phyloP scores from a whole-genome alignment of 2,888 invertebrate species.

The Alsophila aescularia region DNA sequence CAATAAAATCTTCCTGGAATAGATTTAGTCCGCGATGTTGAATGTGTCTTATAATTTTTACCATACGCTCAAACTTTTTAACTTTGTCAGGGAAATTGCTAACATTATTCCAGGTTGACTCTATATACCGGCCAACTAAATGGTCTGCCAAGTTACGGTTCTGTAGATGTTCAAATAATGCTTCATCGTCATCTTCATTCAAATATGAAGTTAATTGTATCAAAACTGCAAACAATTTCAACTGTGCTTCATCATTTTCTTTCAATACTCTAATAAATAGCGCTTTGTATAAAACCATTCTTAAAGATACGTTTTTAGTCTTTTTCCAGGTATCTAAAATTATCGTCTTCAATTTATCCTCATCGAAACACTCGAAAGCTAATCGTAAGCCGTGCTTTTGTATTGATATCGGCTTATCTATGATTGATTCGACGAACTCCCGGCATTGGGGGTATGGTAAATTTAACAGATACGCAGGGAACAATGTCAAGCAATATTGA shows the following conservation, averaged over 20 bases:
- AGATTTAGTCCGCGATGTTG: not conserved
- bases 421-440: constrained; percentile 47
- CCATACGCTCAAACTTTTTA: constrained; percentile 12
- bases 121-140: constrained; percentile 9
- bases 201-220: constrained; percentile 43
- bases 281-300: constrained; percentile 46
- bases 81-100: constrained; percentile 18
- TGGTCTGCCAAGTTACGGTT: constrained; percentile 1
- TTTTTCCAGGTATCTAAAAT: constrained; percentile 46
- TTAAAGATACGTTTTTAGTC: constrained; percentile 53
- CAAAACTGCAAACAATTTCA: constrained; percentile 44
- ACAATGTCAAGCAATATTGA: constrained; percentile 49
- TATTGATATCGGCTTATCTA: constrained; percentile 51
- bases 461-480: constrained; percentile 45
- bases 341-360: constrained; percentile 41
- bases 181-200: constrained; percentile 48
- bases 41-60: constrained; percentile 9
- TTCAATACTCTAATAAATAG: constrained; percentile 41
- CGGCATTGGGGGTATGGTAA: constrained; percentile 43
- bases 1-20: constrained; percentile 12
- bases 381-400: constrained; percentile 57
- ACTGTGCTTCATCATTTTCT: constrained; percentile 32
- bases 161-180: constrained; percentile 29
- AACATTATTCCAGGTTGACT: constrained; percentile 17
- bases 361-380: constrained; percentile 48